Evolutionary conservation across 2,797 vertebrate genomes (phyloP).

Genomic region (Clarias laeviceps): DNA sequence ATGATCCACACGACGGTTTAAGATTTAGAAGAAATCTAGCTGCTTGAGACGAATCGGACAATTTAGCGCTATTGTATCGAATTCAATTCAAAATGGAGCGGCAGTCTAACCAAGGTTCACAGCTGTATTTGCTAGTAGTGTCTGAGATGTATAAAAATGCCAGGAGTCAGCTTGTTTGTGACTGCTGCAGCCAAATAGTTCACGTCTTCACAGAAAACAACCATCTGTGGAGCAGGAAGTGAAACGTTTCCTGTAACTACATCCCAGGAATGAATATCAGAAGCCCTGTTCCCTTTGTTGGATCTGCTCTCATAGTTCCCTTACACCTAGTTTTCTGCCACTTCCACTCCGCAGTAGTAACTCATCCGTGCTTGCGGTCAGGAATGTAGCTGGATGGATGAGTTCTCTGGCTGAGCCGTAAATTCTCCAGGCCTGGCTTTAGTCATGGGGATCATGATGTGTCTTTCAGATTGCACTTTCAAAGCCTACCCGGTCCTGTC

Average conservation of each 20-base stretch:
- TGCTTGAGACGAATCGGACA: too few species aligned
- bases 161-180: neutral
- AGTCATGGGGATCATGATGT: slow-evolving; percentile 35
- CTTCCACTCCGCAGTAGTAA: neutral
- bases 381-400: slow-evolving; percentile 9
- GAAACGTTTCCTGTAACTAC: slow-evolving; percentile 15
- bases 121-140: neutral
- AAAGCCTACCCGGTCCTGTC: slow-evolving; percentile 1
- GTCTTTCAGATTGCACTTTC: slow-evolving; percentile 8
- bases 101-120: too few species aligned
- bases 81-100: too few species aligned
- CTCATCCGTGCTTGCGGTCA: neutral
- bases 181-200: neutral
- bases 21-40: too few species aligned
- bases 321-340: slow-evolving; percentile 1
- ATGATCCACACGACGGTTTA: too few species aligned
- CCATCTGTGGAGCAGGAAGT: neutral
- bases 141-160: neutral
- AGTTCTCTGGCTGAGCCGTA: slow-evolving; percentile 1
- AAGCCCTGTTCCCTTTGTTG: neutral
- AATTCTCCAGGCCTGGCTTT: slow-evolving; percentile 33
- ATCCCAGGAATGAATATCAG: neutral
- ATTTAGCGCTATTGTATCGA: too few species aligned
- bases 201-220: neutral
- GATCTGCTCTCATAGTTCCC: neutral